These are phyloP conservation scores for Xylota sylvarum DNA, from an alignment of 2,888 invertebrate species.

Conservation along the genomic window DNA sequence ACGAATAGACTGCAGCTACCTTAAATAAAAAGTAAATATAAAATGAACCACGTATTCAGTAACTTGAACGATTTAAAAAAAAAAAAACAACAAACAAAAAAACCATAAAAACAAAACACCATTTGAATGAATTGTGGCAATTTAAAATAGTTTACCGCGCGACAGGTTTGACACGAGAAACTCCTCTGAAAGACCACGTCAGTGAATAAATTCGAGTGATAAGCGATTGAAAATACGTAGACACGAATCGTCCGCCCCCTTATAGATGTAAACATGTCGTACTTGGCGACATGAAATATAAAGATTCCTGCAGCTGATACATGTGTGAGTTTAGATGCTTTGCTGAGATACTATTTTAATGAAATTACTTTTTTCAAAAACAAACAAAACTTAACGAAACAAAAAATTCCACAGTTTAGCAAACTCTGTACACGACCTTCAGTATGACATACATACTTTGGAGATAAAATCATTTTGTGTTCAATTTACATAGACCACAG, in stretches of 20 bases:
- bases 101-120: not conserved
- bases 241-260: conserved; percentile 53
- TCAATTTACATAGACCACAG: not conserved
- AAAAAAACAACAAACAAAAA: too few relatives aligned
- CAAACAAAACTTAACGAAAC: not conserved
- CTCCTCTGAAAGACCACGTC: conserved; percentile 39
- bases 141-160: conserved; percentile 47
- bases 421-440: not conserved
- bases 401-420: not conserved
- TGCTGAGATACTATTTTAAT: conserved; percentile 25
- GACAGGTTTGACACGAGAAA: conserved; percentile 31
- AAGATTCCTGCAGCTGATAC: conserved; percentile 29
- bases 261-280: conserved; percentile 1
- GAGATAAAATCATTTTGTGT: not conserved
- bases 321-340: conserved; percentile 3
- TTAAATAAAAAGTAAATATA: conserved; percentile 17
- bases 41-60: conserved; percentile 11
- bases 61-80: not conserved
- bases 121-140: conserved; percentile 7
- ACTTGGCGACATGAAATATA: conserved; percentile 16
- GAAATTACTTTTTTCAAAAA: conserved; percentile 19
- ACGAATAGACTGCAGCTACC: not conserved
- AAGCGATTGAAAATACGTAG: conserved; percentile 35
- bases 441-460: not conserved
- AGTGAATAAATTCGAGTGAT: conserved; percentile 47